These are phyloP conservation scores for Passerculus sandwichensis DNA, from an alignment of 2,797 vertebrate species.

Conservation along the genomic window DNA sequence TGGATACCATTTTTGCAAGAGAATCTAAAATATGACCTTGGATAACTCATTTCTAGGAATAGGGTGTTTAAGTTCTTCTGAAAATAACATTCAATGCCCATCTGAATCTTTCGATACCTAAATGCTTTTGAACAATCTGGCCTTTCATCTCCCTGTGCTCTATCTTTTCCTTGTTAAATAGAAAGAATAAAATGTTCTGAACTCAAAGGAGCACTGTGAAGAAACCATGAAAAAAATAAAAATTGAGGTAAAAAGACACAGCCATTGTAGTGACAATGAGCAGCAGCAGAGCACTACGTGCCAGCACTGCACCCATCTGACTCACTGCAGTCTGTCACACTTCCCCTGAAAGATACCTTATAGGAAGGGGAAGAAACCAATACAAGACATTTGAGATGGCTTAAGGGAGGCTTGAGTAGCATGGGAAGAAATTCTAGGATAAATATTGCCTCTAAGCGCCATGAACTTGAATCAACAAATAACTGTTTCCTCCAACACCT, in stretches of 20 bases:
- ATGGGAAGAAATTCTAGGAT: neutral
- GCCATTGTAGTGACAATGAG: neutral
- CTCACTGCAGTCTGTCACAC: neutral
- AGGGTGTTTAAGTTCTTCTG: neutral
- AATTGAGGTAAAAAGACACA: neutral
- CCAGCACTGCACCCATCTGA: neutral
- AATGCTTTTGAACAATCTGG: slow-evolving; percentile 37
- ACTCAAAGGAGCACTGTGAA: slow-evolving; percentile 3
- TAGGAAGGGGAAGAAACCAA: neutral
- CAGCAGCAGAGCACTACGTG: neutral
- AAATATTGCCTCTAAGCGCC: neutral
- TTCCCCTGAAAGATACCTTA: neutral
- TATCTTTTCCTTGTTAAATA: neutral
- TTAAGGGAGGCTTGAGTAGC: neutral
- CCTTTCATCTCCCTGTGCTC: slow-evolving; percentile 25
- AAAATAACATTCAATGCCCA: slow-evolving; percentile 9
- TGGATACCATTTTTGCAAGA: neutral
- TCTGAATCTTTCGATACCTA: neutral
- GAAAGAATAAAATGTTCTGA: slow-evolving; percentile 34
- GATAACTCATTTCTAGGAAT: slow-evolving; percentile 42
- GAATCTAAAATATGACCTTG: slow-evolving; percentile 13
- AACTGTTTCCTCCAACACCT: neutral
- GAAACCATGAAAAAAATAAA: neutral
- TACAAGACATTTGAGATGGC: neutral
- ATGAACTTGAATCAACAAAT: neutral